Base-by-base conservation (phyloP, 1,140 invertebrate species). In the Pseudomyrmex sp. region DNA sequence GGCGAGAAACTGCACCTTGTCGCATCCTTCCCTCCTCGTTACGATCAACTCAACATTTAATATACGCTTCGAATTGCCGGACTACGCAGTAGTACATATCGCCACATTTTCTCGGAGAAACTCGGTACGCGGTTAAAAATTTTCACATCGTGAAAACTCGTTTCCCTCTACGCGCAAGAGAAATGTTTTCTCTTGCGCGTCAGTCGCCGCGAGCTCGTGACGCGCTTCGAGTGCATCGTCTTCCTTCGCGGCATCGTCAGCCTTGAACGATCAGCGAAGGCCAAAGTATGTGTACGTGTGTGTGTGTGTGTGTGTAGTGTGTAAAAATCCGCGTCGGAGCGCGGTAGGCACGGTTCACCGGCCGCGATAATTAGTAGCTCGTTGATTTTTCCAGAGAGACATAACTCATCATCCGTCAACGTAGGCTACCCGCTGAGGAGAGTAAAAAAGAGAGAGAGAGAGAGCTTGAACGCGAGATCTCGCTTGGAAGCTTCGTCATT, bases 321-420 rank as follows among this genome's bases (percentile, higher is more conserved):
- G 5, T 35, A 35, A 35, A 35, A 35, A 35, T 35, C 7, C 35
- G 52, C 50, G 54, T 26, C 70, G 54, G 26, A 35, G 58, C 26
- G 76, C 74, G 66, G 56, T 23, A 59, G 54, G 44, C 62, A 18
- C 48, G 85, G 86, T 87, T 87, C 84, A 79, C 63, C 50, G 82
- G 63, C 70, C 85, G 46, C 52, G 69, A 62, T 88, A 88, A 87
- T 88, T 88, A 88, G 62, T 72, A 72, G 20, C 68, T 69, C 73
- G 76, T 68, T 61, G 80, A 88, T 82, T 88, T 88, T 88, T 88
- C 61, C 52, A 70, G 52, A 59, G 62, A 66, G 68, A 88, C 69
- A 62, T 73, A 69, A 85, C 88, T 89, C 84, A 83, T 89, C 88
- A 83, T 86, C 72, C 89, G 84, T 88, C 84, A 87, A 85, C 69